Evolutionary conservation across 1,140 invertebrate species (phyloP).

Genomic region (Bombus haemorrhoidalis): DNA sequence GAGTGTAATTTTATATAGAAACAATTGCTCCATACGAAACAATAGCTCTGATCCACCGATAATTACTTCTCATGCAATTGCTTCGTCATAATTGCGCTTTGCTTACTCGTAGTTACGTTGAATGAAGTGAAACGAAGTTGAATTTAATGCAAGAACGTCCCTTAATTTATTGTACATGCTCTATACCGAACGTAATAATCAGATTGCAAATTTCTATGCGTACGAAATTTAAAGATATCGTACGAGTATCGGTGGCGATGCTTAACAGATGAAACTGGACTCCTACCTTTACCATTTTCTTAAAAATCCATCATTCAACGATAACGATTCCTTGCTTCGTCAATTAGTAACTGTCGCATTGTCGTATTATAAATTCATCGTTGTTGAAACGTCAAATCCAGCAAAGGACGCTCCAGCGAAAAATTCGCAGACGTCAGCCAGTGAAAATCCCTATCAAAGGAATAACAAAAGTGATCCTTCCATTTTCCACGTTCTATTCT

Average conservation of each 20-base stretch:
- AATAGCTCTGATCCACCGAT: too few species aligned
- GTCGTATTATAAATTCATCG: too few species aligned
- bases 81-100: background rate
- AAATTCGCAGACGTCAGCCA: background rate
- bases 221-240: too few species aligned
- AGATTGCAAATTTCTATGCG: background rate
- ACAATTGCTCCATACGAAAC: background rate
- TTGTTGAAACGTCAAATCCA: background rate
- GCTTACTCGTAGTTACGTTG: background rate
- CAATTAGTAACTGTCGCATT: too few species aligned
- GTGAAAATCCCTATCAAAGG: background rate
- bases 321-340: too few species aligned
- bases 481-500: background rate
- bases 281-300: too few species aligned
- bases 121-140: background rate
- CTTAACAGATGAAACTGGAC: too few species aligned
- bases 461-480: background rate
- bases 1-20: constrained; percentile 76
- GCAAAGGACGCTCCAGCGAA: too few species aligned
- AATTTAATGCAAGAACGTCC: too few species aligned
- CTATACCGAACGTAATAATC: background rate
- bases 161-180: too few species aligned
- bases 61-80: background rate
- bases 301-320: too few species aligned
- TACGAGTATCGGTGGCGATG: too few species aligned